These are phyloP conservation scores for Tethya wilhelma DNA, from an alignment of 37 sponge, comb jelly and placozoan species.

Conservation along the genomic window DNA sequence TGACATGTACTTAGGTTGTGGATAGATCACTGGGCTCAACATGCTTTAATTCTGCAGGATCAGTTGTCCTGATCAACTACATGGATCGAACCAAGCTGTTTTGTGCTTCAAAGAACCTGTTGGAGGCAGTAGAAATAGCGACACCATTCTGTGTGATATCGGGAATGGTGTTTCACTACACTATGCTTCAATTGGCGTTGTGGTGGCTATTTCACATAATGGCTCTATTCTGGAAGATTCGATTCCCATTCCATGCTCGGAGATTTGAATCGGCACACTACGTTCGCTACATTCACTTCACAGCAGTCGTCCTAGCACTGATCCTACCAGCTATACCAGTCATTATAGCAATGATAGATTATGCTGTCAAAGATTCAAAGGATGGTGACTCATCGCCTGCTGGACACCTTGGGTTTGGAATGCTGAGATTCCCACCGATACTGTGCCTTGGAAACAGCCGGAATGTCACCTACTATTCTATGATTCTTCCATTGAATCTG, in stretches of 20 bases:
- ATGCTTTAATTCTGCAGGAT: not conserved
- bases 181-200: slow-evolving; percentile 14
- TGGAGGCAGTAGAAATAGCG: not conserved
- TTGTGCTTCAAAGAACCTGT: not conserved
- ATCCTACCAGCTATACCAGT: slow-evolving; percentile 1
- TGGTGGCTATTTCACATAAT: slow-evolving; percentile 35
- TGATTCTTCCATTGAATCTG: slow-evolving; percentile 20
- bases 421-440: slow-evolving; percentile 21
- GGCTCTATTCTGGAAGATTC: slow-evolving; percentile 1
- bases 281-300: slow-evolving; percentile 15
- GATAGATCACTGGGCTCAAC: no score
- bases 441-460: not conserved
- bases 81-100: not conserved
- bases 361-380: not conserved
- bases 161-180: slow-evolving; percentile 21
- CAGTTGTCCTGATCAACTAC: not conserved
- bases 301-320: not conserved
- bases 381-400: not conserved
- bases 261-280: not conserved
- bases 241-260: no score
- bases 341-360: not conserved
- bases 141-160: not conserved
- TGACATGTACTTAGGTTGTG: no score
- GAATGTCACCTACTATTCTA: slow-evolving; percentile 19
- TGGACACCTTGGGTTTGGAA: slow-evolving; percentile 8